Evolutionary conservation across 2,113 vertebrate genomes (phyloP).

Genomic region (Elephantulus edwardii): DNA sequence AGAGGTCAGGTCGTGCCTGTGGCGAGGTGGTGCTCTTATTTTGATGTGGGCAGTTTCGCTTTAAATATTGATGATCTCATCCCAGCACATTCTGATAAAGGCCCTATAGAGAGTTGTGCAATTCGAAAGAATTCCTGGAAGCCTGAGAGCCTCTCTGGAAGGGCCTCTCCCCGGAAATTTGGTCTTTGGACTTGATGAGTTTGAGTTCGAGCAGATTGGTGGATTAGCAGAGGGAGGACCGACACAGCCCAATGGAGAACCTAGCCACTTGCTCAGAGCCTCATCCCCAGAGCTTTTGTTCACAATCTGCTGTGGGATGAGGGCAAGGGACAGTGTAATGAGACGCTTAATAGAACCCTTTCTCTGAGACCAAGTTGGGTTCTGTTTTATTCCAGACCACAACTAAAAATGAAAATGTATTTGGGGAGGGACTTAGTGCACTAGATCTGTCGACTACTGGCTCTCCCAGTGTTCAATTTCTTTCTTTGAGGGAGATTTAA

Average conservation of each 20-base stretch:
- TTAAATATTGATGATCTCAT: slow-evolving; percentile 55
- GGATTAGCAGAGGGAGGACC: slow-evolving; percentile 54
- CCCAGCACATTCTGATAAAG: slow-evolving; percentile 42
- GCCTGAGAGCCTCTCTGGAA: slow-evolving; percentile 35
- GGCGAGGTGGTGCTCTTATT: neutral
- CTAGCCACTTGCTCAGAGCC: slow-evolving; percentile 57
- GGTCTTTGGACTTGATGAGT: slow-evolving; percentile 56
- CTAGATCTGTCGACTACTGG: neutral
- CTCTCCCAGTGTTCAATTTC: neutral
- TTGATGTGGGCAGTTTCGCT: neutral
- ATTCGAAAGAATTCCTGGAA: slow-evolving; percentile 42
- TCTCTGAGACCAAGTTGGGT: slow-evolving; percentile 30
- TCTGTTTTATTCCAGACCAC: neutral
- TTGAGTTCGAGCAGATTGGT: slow-evolving; percentile 60
- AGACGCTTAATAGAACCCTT: slow-evolving; percentile 56
- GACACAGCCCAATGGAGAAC: slow-evolving; percentile 47
- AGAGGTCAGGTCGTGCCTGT: neutral
- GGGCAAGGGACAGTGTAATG: slow-evolving; percentile 52
- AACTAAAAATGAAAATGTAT: too few species aligned
- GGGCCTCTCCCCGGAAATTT: slow-evolving; percentile 59
- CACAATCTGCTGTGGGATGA: slow-evolving; percentile 55
- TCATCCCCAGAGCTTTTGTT: slow-evolving; percentile 47
- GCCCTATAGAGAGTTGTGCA: slow-evolving; percentile 27
- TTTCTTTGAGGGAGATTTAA: slow-evolving; percentile 9
- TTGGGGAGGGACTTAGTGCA: neutral